phyloP scores from a whole-genome alignment of 92 coral and sea anemone genomes.

The Blastomussa wellsi region DNA sequence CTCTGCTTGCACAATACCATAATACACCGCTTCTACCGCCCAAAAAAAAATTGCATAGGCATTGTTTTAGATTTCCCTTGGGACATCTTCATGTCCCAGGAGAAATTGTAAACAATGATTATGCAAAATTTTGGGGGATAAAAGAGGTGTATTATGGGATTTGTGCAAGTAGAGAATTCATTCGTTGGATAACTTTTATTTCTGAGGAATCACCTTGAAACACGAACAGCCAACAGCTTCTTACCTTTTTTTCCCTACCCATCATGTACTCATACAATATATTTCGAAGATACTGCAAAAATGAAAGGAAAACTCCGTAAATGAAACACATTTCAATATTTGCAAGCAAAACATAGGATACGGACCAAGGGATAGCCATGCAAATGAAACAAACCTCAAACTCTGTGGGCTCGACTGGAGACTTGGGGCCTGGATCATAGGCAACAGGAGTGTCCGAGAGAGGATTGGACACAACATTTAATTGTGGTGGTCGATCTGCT shows the following conservation, averaged over 20 bases:
- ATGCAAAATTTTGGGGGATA: too few species aligned
- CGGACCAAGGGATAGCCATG: neutral
- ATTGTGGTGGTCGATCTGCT: slow-evolving; percentile 83
- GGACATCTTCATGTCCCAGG: too few species aligned
- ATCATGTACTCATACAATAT: slow-evolving; percentile 97
- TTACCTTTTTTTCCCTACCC: slow-evolving; percentile 91
- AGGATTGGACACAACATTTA: slow-evolving; percentile 87
- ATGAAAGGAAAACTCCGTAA: neutral
- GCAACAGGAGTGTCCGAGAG: slow-evolving; percentile 67
- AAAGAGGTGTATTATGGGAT: too few species aligned
- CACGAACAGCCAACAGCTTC: neutral
- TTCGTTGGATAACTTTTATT: too few species aligned
- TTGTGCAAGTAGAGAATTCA: too few species aligned
- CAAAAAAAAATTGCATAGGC: too few species aligned
- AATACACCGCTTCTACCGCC: too few species aligned
- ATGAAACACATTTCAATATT: neutral
- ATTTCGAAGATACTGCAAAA: slow-evolving; percentile 89
- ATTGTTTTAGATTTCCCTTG: too few species aligned
- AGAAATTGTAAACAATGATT: too few species aligned
- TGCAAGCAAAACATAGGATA: neutral
- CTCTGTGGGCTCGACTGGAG: slow-evolving; percentile 92
- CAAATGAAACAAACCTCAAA: slow-evolving; percentile 70
- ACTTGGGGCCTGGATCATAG: slow-evolving; percentile 62
- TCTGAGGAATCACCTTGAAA: too few species aligned
- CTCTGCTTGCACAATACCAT: too few species aligned